Conservation (phyloP, 64 coral and sea anemone species). For the Pachyseris speciosa region DNA sequence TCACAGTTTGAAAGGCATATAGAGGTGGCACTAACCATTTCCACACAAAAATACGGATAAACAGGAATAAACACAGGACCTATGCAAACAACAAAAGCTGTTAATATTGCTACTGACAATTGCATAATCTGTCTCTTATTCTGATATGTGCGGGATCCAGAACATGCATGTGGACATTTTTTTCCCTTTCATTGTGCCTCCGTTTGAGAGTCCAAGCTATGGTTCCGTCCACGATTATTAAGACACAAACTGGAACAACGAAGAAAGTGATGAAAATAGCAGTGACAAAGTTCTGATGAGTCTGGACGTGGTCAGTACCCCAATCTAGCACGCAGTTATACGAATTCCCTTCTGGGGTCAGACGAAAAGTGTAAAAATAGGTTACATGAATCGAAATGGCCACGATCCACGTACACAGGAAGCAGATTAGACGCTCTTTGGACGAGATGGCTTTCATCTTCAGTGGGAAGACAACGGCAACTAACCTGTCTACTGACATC, state of each 20-base stretch:
- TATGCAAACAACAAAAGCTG: constrained; percentile 2
- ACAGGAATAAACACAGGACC: neutral
- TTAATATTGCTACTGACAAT: constrained; percentile 24
- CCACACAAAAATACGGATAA: neutral
- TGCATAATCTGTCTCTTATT: neutral
- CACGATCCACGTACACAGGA: too few species aligned
- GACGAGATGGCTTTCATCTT: too few species aligned
- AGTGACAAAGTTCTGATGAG: neutral
- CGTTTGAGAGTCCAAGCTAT: neutral
- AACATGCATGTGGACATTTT: neutral
- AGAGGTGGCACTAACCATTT: neutral
- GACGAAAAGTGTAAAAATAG: too few species aligned
- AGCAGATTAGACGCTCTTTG: too few species aligned
- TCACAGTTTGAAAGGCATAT: neutral
- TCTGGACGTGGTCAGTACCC: neutral
- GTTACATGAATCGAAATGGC: too few species aligned
- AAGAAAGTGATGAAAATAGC: neutral
- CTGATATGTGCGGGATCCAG: neutral
- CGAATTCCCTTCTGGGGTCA: too few species aligned
- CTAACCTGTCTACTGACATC: too few species aligned
- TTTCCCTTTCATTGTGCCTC: neutral
- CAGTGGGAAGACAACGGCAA: too few species aligned
- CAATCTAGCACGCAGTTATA: neutral
- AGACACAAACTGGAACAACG: neutral
- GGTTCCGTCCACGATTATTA: neutral